Evolutionary conservation across 2,888 invertebrate genomes (phyloP).

Genomic region (Oscheius onirici): DNA sequence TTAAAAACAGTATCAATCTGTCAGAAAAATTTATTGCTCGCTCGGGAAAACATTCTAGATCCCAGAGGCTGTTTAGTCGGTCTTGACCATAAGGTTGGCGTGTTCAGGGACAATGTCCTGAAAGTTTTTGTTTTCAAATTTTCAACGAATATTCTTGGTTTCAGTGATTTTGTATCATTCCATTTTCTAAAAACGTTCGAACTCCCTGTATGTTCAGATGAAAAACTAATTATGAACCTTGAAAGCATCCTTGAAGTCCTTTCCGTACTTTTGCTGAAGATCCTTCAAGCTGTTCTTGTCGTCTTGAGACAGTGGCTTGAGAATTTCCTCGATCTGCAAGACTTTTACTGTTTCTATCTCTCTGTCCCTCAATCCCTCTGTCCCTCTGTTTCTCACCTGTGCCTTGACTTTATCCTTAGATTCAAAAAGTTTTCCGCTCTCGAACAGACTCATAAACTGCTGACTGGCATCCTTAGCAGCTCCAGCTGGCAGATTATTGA

Average conservation of each 20-base stretch:
- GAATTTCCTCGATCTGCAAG: conserved; percentile 37
- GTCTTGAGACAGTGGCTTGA: conserved; percentile 30
- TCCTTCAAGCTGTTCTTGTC: conserved; percentile 39
- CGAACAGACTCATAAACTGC: conserved; percentile 30
- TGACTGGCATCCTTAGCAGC: conserved; percentile 38
- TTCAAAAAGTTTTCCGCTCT: conserved; percentile 28
- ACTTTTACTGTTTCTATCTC: neutral
- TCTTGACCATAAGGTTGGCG: neutral
- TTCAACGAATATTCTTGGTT: neutral
- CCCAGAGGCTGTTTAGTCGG: too few relatives aligned
- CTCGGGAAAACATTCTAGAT: too few relatives aligned
- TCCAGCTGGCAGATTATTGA: neutral
- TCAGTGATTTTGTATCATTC: neutral
- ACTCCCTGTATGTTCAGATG: too few relatives aligned
- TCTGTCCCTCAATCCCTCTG: neutral
- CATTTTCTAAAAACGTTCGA: too few relatives aligned
- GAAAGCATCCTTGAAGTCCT: conserved; percentile 37
- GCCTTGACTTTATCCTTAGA: neutral
- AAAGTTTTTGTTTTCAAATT: neutral
- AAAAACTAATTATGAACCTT: neutral
- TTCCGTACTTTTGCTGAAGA: conserved; percentile 39
- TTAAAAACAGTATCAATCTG: neutral
- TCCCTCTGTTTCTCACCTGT: conserved; percentile 6
- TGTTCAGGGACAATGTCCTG: conserved; percentile 7
- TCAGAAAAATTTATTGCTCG: neutral